Evolutionary conservation across 1,140 invertebrate genomes (phyloP), one percentile per base, ranked within the genome.

Genomic region (Drosophila nigromelanica): DNA sequence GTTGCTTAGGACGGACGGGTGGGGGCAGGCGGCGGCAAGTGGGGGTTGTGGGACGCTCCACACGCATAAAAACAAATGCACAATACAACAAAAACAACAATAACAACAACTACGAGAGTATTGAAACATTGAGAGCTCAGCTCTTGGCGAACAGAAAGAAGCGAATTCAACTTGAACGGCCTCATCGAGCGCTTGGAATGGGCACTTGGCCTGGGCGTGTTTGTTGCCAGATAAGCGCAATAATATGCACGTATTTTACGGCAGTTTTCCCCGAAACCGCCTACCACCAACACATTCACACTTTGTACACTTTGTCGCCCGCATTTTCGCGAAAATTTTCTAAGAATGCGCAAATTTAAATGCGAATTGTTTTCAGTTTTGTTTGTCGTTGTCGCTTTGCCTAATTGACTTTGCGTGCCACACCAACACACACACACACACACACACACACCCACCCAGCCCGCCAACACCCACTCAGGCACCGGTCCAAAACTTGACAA

Each of bases 211-310:
- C 40, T 42, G 52, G 67, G 83, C 83, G 83, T 87, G 82, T 87
- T 87, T 87, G 83, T 82, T 89, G 72, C 72, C 74, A 87, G 82
- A 87, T 87, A 87, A 87, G 82, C 82, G 79, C 83, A 78, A 87
- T 87, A 87, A 87, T 87, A 87, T 87, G 82, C 83, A 87, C 82
- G 82, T 79, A 87, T 89, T 87, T 87, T 82, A 87, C 78, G 79
- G 64, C 70, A 66, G 66, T 37, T 75, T 45, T 39, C 52, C 39
- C 45, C 40, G 40, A 12, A n/a, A 14, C 56, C 11, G 11, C 48
- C 60, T 14, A 27, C 15, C n/a, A 48, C 30, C 33, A 51, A 8
- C 33, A 47, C 63, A 39, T 12, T 35, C 35, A 6, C 37, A 14
- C n/a, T 48, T 40, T 7, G 64, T 5, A 6, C 37, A 14, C n/a